Conservation (phyloP, 1,140 invertebrate species). For the Lasioglossum albipes region DNA sequence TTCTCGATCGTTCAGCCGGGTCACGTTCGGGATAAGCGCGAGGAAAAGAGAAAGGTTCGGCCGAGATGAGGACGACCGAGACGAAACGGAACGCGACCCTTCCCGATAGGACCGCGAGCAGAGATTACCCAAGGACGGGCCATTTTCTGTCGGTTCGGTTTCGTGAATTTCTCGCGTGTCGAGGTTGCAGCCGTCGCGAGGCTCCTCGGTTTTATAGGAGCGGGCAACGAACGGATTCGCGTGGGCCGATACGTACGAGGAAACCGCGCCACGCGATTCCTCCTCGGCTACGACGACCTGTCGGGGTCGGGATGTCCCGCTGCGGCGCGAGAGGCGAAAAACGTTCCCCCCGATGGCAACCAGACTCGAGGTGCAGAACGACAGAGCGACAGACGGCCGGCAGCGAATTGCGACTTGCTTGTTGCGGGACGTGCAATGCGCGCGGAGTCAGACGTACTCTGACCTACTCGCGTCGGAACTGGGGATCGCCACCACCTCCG, state of each 20-base stretch:
- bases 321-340: constrained; percentile 9
- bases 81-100: neutral
- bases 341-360: neutral
- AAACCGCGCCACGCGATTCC: constrained; percentile 24
- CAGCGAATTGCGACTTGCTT: neutral
- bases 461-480: constrained; percentile 1
- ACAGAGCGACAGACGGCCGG: neutral
- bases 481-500: neutral
- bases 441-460: neutral
- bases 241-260: constrained; percentile 57
- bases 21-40: constrained; percentile 45
- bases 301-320: constrained; percentile 38
- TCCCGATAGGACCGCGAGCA: neutral
- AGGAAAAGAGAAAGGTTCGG: constrained; percentile 36
- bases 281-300: constrained; percentile 27
- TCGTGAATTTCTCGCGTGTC: too few relatives aligned
- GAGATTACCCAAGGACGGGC: too few relatives aligned
- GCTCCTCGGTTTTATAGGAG: neutral
- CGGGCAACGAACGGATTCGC: constrained; percentile 51
- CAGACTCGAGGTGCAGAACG: neutral
- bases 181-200: neutral
- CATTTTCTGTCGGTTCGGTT: too few relatives aligned
- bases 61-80: constrained; percentile 23
- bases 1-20: constrained; percentile 44
- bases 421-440: neutral